Conservation (phyloP, 1,140 invertebrate genomes). For the Hetaerina americana region DNA sequence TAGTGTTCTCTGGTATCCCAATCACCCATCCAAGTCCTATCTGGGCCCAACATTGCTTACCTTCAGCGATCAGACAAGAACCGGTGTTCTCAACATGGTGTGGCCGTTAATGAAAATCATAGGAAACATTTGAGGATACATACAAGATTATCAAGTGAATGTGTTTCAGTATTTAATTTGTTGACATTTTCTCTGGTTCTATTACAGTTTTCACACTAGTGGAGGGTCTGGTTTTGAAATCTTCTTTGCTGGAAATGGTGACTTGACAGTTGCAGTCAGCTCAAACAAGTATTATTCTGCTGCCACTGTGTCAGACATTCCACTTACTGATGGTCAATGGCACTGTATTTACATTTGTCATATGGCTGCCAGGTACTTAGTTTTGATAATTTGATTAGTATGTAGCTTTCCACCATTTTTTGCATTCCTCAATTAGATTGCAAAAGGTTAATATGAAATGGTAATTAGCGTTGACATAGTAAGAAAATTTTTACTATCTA, state of each 20-base stretch:
- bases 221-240: conserved; percentile 43
- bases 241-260: conserved; percentile 40
- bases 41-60: no score
- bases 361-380: conserved; percentile 30
- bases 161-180: no score
- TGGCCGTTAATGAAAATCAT: neutral
- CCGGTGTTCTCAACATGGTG: no score
- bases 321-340: conserved; percentile 41
- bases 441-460: no score
- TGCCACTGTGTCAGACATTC: conserved; percentile 33
- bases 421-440: no score
- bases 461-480: no score
- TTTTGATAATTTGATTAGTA: neutral
- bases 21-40: no score
- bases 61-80: no score
- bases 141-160: no score
- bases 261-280: conserved; percentile 39
- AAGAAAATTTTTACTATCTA: no score
- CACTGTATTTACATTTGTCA: conserved; percentile 45
- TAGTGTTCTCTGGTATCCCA: no score
- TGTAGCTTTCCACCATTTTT: neutral
- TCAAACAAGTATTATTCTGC: conserved; percentile 43
- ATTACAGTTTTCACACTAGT: conserved; percentile 36
- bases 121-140: neutral
- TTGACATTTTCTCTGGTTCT: conserved; percentile 6